Percentiles rank a stretch among this genome's conserved stretches.
Evolutionary conservation across 2,113 vertebrate genomes (phyloP).

Genomic region (Holacanthus passer): DNA sequence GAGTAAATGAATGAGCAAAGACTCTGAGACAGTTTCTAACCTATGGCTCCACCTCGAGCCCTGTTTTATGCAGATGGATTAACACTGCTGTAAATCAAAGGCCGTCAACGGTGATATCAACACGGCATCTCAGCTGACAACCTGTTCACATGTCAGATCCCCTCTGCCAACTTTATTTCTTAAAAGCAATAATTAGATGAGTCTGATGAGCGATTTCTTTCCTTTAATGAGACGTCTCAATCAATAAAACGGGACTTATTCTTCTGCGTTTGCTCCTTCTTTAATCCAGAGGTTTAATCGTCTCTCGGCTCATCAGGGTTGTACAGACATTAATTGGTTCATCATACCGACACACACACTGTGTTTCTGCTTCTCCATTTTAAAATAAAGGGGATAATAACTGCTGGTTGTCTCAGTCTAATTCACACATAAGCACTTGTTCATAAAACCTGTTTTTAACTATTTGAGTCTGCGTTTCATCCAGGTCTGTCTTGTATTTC

Average conservation of each 20-base stretch:
- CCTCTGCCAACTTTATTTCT: background rate
- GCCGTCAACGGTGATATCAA: background rate
- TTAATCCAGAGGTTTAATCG: background rate
- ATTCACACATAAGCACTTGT: background rate
- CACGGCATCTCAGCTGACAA: background rate
- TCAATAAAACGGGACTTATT: background rate
- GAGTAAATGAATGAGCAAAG: slow-evolving; percentile 23
- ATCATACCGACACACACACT: background rate
- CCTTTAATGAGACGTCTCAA: background rate
- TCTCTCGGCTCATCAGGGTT: background rate
- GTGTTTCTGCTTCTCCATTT: background rate
- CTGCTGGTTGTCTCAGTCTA: background rate
- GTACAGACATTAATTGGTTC: background rate
- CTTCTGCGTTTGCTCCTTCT: background rate
- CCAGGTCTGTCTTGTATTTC: background rate
- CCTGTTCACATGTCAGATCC: background rate
- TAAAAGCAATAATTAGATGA: slow-evolving; percentile 1
- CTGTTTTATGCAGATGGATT: slow-evolving; percentile 37
- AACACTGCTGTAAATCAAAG: slow-evolving; percentile 67
- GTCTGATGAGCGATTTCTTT: too few relatives aligned
- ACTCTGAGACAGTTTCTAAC: background rate
- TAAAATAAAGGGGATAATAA: background rate
- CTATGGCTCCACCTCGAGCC: slow-evolving; percentile 13
- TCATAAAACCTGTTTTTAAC: background rate
- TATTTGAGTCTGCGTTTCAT: background rate